These are phyloP conservation scores for Seira sanloemensis DNA, from an alignment of 2,888 invertebrate species.

Conservation along the genomic window DNA sequence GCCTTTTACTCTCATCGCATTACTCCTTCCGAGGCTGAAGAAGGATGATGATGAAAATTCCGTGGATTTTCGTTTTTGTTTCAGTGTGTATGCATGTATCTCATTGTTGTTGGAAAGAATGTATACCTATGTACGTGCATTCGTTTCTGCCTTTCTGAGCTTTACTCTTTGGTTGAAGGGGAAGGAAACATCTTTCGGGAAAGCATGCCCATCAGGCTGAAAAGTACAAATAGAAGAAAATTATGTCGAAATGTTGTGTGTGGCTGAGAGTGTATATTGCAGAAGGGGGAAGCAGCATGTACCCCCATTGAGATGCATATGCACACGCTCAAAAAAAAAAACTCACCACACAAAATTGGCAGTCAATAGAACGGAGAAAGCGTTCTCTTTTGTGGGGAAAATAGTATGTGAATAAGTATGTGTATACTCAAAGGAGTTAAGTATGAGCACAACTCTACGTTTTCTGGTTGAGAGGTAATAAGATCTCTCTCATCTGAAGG, in stretches of 20 bases:
- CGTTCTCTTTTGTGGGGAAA: background rate
- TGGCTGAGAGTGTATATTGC: too few relatives aligned
- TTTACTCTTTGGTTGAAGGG: background rate
- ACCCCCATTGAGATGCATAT: background rate
- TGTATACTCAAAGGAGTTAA: background rate
- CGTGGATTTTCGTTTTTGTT: background rate
- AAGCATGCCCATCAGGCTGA: background rate
- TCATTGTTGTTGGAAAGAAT: too few relatives aligned
- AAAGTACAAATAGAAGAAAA: background rate
- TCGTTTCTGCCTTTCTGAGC: background rate
- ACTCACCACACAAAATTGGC: too few relatives aligned
- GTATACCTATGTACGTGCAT: background rate
- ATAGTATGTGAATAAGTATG: background rate
- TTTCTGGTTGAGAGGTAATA: background rate
- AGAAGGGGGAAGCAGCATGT: too few relatives aligned
- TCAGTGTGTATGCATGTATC: background rate
- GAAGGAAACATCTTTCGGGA: background rate
- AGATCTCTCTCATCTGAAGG: background rate
- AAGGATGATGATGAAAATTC: background rate
- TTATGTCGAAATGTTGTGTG: too few relatives aligned
- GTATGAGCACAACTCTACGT: too few relatives aligned
- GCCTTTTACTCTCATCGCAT: constrained; percentile 12
- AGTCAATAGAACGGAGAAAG: background rate
- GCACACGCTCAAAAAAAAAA: background rate
- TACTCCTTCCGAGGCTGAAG: background rate